Percentiles rank a stretch among this genome's conserved stretches.
Conservation (phyloP, 2,888 invertebrate genomes). For the Odontocerum albicorne region DNA sequence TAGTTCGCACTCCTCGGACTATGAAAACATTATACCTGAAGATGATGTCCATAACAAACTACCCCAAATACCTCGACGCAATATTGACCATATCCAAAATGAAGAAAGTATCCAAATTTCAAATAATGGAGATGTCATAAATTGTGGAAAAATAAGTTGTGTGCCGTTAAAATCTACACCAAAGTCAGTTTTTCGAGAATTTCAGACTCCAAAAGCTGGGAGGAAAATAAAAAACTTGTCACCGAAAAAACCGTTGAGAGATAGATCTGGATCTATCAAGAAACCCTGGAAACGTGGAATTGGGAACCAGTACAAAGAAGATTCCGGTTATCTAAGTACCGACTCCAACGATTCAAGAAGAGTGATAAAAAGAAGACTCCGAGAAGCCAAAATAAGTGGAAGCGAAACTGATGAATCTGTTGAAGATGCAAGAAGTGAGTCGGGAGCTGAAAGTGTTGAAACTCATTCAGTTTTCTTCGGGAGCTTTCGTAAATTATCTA, state of each 20-base stretch:
- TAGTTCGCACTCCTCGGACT: constrained; percentile 53
- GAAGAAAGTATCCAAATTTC: constrained; percentile 6
- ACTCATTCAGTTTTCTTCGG: constrained; percentile 87
- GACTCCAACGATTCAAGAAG: constrained; percentile 68
- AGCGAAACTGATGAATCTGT: constrained; percentile 80
- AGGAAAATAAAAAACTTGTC: constrained; percentile 27
- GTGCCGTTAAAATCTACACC: constrained; percentile 7
- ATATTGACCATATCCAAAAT: neutral
- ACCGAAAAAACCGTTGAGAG: constrained; percentile 32
- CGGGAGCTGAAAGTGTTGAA: constrained; percentile 84
- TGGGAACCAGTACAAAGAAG: constrained; percentile 56
- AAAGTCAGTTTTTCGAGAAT: constrained; percentile 31
- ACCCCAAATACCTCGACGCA: neutral
- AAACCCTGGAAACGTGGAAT: constrained; percentile 42
- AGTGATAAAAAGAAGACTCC: constrained; percentile 57
- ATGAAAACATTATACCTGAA: constrained; percentile 46
- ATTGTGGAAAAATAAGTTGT: constrained; percentile 40
- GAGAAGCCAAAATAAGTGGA: constrained; percentile 54
- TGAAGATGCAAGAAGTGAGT: constrained; percentile 81
- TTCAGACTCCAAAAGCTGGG: constrained; percentile 34
- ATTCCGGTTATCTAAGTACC: constrained; percentile 84
- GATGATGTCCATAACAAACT: constrained; percentile 23
- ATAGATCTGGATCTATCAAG: constrained; percentile 39
- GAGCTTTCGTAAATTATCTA: constrained; percentile 60
- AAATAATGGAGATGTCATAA: constrained; percentile 37